Evolutionary conservation across 2,113 vertebrate genomes (phyloP), one percentile per base, ranked within the genome.

Genomic region (Pollachius pollachius): DNA sequence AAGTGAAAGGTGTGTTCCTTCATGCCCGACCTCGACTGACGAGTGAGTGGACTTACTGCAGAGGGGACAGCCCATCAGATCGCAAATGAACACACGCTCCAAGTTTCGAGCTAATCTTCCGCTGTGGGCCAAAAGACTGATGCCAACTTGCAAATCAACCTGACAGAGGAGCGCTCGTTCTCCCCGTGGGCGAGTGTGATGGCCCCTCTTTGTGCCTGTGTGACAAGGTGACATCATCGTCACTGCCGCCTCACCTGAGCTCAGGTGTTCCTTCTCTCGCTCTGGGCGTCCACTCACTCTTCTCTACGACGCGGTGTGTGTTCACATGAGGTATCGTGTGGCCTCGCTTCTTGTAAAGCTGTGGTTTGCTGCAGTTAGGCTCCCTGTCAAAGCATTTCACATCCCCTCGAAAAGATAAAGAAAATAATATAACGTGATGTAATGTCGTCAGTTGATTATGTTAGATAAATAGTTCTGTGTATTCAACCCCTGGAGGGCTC

Each of bases 41-140:
- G 27, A 78, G 57, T 25, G 66, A 71, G 18, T 64, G 62, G 65
- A 72, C 8, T 68, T 19, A 37, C 12, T 34, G 12, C 16, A 8
- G 41, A 9, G 41, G 57, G 21, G 30, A 68, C 15, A 52, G 52
- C 12, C 18, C 54, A 65, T 58, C 52, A 17, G 61, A 57, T 17
- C 5, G 17, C 5, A 52, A 15, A 67, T 25, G n/a, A 37, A 34
- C 67, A 23, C 25, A 64, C 11, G 56, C 25, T 41, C 13, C 1
- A 52, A 58, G 25, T 64, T 64, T 21, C 27, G 11, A 15, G 3
- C 34, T 62, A 34, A 64, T 64, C 34, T 15, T 5, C 34, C 41
- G 17, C 68, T 25, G 65, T 18, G 16, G 57, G 52, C 64, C 12
- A 71, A 76, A 21, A 41, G 5, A 2, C 65, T 21, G 34, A 48